Evolutionary conservation across 2,888 invertebrate species (phyloP), one percentile per base, ranked within the genome.

Genomic region (Tinea semifulvella): DNA sequence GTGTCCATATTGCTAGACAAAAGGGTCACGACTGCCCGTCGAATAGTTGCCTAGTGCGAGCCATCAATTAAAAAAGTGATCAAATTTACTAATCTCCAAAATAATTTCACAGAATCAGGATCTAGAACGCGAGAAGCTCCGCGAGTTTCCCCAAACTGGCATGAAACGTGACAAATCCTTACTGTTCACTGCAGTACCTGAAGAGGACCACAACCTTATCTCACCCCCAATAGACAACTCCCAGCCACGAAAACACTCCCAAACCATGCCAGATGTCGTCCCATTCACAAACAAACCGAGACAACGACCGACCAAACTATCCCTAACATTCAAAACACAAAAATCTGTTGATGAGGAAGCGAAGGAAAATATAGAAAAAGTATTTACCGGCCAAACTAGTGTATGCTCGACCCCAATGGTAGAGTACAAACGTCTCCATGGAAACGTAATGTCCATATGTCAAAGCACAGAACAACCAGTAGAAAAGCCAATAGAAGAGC

Each of bases 121-220:
- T 64, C 62, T 63, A 1, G 68, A 75, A 51, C 59, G 74, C 25
- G 74, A 85, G 57, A 77, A 82, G 65, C 57, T 69, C 45, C 62
- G 84, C 1, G 84, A 85, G 1, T 69, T 68, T 44, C 73, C 76
- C 2, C 73, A 69, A 52, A 57, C 61, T 0, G 82, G 85, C 25
- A 88, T 92, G 84, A 92, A 91, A 68, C 79, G 91, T 43, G 92
- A 92, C 61, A 89, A 89, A 50, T 91, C 92, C 0, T 67, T 91
- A 2, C 87, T 92, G 22, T 92, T 92, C 58, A 91, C 92, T 0
- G 90, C 92, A 3, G 92, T 92, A 43, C 90, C 91, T 1, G 92
- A 92, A 72, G 92, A 93, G 60, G 87, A 86, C 52, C 79, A 81
- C 61, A 70, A 60, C 14, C 74, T 80, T 69, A 79, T 77, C 49